Base-by-base conservation (phyloP, 1,140 invertebrate genomes). In the Drosophila sp. region DNA sequence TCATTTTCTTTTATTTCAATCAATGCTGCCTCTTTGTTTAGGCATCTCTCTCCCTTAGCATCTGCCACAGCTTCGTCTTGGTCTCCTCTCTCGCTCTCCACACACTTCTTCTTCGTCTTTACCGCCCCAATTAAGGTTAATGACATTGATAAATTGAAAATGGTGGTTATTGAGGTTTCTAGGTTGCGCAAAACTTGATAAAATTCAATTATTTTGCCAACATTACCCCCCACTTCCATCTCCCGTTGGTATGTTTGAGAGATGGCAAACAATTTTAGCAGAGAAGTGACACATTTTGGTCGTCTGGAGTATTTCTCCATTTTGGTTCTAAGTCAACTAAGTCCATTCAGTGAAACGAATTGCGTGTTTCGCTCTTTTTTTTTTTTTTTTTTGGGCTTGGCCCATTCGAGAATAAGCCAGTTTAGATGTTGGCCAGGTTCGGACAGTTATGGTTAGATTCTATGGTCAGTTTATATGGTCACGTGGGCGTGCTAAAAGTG, bases 101-200 rank as follows among this genome's bases (percentile, higher is more conserved):
- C 23, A 11, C 11, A 25, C 60, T 58, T 10, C 17, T 33, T 58
- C 29, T 56, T 32, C 23, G 32, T 10, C 17, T 33, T 58, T 10
- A 32, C 25, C 23, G 75, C 50, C 71, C 71, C 76, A 84, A 84
- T 84, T 84, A 84, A 69, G 80, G 81, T 84, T 84, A 84, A 84
- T 80, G 81, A 84, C 80, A 84, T 72, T 83, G 76, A 84, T 79
- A 84, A 76, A 82, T 83, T 82, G 80, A 72, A 69, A 82, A 82
- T 50, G 79, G 50, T 74, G 80, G 80, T 72, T 72, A 83, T 83
- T 82, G 80, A 71, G 76, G 81, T 84, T 84, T 84, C 70, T 84
- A 58, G 80, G 76, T 74, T 84, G 72, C 55, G 44, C 50, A 25
- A 70, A 84, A 79, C 66, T 75, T 72, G 68, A 67, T 83, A 72